phyloP scores from a whole-genome alignment of 1,140 invertebrate species.

The Brachystomella parvula region DNA sequence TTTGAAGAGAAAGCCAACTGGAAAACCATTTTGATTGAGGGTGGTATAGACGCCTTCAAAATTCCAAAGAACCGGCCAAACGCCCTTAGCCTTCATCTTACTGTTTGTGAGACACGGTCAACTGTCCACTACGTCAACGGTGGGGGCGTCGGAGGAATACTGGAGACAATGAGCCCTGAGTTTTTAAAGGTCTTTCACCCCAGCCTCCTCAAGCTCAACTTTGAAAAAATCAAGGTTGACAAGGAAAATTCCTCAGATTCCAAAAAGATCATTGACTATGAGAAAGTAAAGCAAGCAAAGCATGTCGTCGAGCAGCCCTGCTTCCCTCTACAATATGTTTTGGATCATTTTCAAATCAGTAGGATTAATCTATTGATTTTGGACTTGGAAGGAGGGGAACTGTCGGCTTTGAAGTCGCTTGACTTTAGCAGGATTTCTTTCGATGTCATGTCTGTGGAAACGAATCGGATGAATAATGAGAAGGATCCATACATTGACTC shows the following conservation, averaged over 20 bases:
- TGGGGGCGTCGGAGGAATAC: neutral
- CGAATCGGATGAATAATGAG: neutral
- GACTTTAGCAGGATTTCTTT: neutral
- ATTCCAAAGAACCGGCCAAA: conserved; percentile 6
- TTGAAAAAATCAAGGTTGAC: neutral
- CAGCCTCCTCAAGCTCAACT: neutral
- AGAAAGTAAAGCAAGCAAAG: neutral
- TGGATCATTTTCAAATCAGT: neutral
- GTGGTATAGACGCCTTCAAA: neutral
- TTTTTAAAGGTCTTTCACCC: neutral
- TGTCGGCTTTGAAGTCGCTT: neutral
- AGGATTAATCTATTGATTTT: neutral
- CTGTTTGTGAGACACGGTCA: neutral
- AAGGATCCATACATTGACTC: neutral
- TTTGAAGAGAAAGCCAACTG: neutral
- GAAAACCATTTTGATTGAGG: conserved; percentile 6
- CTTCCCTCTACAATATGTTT: neutral
- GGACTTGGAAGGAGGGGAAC: conserved; percentile 2
- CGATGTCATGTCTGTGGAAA: conserved; percentile 4
- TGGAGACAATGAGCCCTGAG: neutral
- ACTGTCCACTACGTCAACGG: neutral
- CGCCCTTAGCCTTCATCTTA: neutral
- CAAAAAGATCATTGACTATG: neutral
- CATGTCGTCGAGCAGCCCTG: neutral
- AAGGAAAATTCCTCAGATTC: no score